Percentiles rank a stretch among this genome's conserved stretches.
These are phyloP conservation scores for Diplazon laetatorius DNA, from an alignment of 2,888 invertebrate genomes.

Conservation along the genomic window DNA sequence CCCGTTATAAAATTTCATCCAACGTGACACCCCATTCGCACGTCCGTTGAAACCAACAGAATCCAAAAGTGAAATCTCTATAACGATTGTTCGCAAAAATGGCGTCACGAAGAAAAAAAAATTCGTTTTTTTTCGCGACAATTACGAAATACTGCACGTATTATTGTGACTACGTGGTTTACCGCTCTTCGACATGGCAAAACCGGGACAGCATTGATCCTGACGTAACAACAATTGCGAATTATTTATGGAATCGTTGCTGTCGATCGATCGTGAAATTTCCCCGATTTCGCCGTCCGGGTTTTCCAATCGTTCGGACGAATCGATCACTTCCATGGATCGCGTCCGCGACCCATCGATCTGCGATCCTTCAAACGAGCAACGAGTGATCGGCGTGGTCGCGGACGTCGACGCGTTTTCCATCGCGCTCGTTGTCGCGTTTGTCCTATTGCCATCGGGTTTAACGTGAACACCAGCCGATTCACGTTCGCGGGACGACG, in stretches of 20 bases:
- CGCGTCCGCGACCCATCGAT: constrained; percentile 60
- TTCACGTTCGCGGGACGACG: constrained; percentile 75
- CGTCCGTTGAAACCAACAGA: too few relatives aligned
- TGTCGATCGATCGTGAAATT: constrained; percentile 57
- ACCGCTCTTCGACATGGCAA: constrained; percentile 79
- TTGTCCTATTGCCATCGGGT: constrained; percentile 60
- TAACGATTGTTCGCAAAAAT: too few relatives aligned
- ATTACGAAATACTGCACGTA: constrained; percentile 81
- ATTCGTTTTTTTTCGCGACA: neutral
- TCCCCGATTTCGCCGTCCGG: constrained; percentile 45
- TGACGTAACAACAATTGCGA: constrained; percentile 75
- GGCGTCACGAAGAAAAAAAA: too few relatives aligned
- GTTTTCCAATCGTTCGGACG: constrained; percentile 20
- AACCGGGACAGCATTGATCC: constrained; percentile 84
- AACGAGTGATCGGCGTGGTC: constrained; percentile 62
- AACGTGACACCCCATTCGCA: too few relatives aligned
- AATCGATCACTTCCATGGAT: constrained; percentile 49
- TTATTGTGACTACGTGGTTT: constrained; percentile 82
- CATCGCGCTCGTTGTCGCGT: neutral
- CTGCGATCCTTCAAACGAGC: constrained; percentile 66
- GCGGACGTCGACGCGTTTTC: constrained; percentile 29
- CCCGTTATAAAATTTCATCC: too few relatives aligned
- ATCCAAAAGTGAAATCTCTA: too few relatives aligned
- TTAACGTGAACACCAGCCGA: constrained; percentile 65
- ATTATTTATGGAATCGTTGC: constrained; percentile 70